Evolutionary conservation across 2,888 invertebrate genomes (phyloP), one percentile per base, ranked within the genome.

Genomic region (Serrognathus titanus): DNA sequence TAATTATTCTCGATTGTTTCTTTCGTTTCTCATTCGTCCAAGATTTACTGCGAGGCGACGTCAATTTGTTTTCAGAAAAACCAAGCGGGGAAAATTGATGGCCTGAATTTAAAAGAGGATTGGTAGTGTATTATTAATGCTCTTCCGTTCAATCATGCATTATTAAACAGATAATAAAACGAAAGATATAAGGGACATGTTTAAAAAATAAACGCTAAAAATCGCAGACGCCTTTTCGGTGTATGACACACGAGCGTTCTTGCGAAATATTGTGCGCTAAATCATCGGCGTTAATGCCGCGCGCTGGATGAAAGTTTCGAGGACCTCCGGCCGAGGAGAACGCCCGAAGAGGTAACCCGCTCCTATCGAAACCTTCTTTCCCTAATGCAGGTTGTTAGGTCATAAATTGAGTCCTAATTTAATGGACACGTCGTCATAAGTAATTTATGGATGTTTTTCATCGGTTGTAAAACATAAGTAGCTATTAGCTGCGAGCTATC

Each of bases 401-500:
- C 69, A 67, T 74, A 73, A 74, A 74, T 73, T 69, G 68, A 65
- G 68, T 68, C 70, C 71, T 74, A 73, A 75, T 74, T 75, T 74
- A 75, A 74, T 71, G 72, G 69, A 70, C 70, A 70, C 68, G 73
- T 75, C 73, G 70, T 72, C 70, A 64, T 60, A 58, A 61, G 60
- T 69, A 68, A 73, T 73, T 73, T 72, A 73, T 67, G 69, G 68
- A 66, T 68, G 68, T 71, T 72, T 71, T 69, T 68, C 69, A 68
- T 65, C 63, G 70, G 72, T 66, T 72, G 72, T 75, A 75, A 74
- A 74, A 72, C 70, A 69, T 73, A 73, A 73, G 73, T 73, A 73
- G 72, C 73, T 68, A 74, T 74, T 74, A 72, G 70, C 66, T 59
- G 65, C 63, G 55, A 64, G 62, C 63, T 63, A 63, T 64, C 48